A percentile compares a stretch with the other conserved stretches of the same genome.
Evolutionary conservation across 2,888 invertebrate species (phyloP).

Genomic region (Taenaris catops): DNA sequence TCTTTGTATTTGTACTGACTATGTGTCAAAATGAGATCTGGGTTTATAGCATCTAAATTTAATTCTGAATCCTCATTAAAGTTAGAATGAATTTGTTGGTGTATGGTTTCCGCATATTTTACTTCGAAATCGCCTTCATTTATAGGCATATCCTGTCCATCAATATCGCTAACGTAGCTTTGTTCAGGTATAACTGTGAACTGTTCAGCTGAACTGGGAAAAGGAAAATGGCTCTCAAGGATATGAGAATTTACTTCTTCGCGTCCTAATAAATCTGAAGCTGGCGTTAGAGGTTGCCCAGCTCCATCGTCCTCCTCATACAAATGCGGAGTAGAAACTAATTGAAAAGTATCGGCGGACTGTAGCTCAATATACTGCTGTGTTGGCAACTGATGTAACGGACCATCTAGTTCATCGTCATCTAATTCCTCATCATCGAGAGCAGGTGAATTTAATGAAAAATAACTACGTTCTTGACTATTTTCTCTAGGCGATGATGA

Average conservation of each 20-base stretch:
- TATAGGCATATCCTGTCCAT: conserved; percentile 55
- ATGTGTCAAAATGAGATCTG: conserved; percentile 49
- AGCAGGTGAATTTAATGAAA: conserved; percentile 62
- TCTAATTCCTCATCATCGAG: conserved; percentile 67
- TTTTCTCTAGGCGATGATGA: conserved; percentile 73
- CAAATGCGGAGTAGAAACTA: conserved; percentile 77
- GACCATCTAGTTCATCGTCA: conserved; percentile 65
- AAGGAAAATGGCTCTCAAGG: conserved; percentile 71
- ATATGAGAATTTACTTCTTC: conserved; percentile 73
- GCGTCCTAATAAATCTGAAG: conserved; percentile 64
- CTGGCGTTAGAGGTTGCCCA: conserved; percentile 74
- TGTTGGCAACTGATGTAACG: conserved; percentile 63
- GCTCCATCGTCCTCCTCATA: conserved; percentile 82
- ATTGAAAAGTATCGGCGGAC: conserved; percentile 81
- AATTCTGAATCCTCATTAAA: conserved; percentile 41
- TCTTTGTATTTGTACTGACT: conserved; percentile 55
- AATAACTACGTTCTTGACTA: conserved; percentile 74
- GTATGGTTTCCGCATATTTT: conserved; percentile 66
- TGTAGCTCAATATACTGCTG: conserved; percentile 81
- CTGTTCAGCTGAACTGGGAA: conserved; percentile 69
- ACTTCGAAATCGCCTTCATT: conserved; percentile 63
- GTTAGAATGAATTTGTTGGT: conserved; percentile 46
- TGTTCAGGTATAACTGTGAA: conserved; percentile 75
- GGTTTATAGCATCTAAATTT: conserved; percentile 47
- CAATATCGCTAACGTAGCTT: conserved; percentile 58